A percentile compares a stretch with the other conserved stretches of the same genome.
phyloP scores from a whole-genome alignment of 2,888 invertebrate species.

The Danaus chrysippus region DNA sequence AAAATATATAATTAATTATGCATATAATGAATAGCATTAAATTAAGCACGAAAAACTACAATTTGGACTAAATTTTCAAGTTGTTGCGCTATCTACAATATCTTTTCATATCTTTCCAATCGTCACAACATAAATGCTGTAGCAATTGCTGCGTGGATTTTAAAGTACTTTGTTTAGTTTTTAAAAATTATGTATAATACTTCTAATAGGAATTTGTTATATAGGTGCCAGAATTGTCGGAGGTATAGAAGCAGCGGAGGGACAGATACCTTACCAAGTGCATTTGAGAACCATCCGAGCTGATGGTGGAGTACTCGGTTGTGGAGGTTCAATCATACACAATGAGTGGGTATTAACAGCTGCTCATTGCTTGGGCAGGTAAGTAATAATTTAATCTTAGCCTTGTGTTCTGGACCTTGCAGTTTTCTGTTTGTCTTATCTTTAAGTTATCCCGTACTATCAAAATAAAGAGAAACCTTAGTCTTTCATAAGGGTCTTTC shows the following conservation, averaged over 20 bases:
- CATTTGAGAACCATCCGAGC: conserved; percentile 44
- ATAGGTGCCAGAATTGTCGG: conserved; percentile 43
- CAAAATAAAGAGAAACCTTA: not conserved
- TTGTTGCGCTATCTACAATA: too few relatives aligned
- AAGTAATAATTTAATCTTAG: not conserved
- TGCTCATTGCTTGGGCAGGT: conserved; percentile 44
- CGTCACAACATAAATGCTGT: too few relatives aligned
- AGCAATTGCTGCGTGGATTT: too few relatives aligned
- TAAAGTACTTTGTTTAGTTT: too few relatives aligned
- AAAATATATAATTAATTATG: too few relatives aligned
- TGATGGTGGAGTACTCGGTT: conserved; percentile 45
- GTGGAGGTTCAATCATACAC: conserved; percentile 55
- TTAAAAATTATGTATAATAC: too few relatives aligned
- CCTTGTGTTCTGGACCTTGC: not conserved
- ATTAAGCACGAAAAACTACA: too few relatives aligned
- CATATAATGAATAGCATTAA: too few relatives aligned
- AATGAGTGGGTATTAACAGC: conserved; percentile 58
- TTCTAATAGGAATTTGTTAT: too few relatives aligned
- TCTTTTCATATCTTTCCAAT: too few relatives aligned
- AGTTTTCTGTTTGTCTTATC: not conserved
- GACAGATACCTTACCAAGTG: conserved; percentile 57
- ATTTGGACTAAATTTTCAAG: too few relatives aligned
- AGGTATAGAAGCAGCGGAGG: conserved; percentile 57
- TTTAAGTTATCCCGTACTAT: not conserved
- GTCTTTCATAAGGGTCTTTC: not conserved